phyloP scores from a whole-genome alignment of 2,797 vertebrate genomes.

The Clarias pachynema region DNA sequence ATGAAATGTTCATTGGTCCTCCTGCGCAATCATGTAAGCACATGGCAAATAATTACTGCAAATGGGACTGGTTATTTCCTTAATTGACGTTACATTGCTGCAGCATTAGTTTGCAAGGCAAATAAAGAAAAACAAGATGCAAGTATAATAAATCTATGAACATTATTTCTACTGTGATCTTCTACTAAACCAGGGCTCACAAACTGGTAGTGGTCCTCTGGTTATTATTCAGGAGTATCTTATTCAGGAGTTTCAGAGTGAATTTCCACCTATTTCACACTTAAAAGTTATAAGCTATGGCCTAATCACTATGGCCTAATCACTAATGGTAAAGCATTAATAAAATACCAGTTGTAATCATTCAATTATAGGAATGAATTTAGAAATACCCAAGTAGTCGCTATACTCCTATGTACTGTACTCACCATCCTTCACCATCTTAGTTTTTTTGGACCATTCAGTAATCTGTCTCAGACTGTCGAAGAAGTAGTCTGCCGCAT shows the following conservation, averaged over 20 bases:
- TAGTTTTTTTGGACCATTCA: slow-evolving; percentile 86
- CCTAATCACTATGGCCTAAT: not conserved
- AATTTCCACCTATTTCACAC: not conserved
- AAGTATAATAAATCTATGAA: not conserved
- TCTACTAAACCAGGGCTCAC: not conserved
- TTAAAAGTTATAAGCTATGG: not conserved
- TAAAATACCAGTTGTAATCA: not conserved
- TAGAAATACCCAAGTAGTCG: not conserved
- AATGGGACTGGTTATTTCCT: not conserved
- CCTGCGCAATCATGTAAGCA: slow-evolving; percentile 62
- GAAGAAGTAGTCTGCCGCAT: slow-evolving; percentile 92
- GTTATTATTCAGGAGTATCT: no score
- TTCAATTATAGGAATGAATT: not conserved
- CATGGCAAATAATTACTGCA: not conserved
- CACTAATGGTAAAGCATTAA: not conserved
- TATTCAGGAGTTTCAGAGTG: not conserved
- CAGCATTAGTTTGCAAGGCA: not conserved
- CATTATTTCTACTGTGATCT: not conserved
- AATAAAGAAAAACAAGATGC: not conserved
- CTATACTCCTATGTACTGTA: slow-evolving; percentile 23
- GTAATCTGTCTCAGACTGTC: slow-evolving; percentile 90
- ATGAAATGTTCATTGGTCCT: slow-evolving; percentile 69
- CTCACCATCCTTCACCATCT: slow-evolving; percentile 85
- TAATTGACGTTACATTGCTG: not conserved
- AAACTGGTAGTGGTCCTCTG: not conserved